Evolutionary conservation across 2,888 invertebrate species (phyloP), one percentile per base, ranked within the genome.

Genomic region (Silvanus unidentatus): DNA sequence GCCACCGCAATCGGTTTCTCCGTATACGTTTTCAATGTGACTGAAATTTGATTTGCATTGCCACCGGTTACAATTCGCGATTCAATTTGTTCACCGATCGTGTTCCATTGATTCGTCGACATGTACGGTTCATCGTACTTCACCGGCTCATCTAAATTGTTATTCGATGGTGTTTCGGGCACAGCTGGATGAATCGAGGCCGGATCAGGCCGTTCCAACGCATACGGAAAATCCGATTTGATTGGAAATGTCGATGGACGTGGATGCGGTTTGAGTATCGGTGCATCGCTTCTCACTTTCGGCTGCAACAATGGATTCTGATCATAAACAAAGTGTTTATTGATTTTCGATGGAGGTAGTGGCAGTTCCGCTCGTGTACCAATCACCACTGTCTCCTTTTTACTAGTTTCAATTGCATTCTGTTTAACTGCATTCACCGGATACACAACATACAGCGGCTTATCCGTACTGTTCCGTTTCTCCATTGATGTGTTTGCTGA

Each of bases 1-100:
- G 80, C 82, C 40, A 80, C 79, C 1, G 82, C 82, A 28, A 82
- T 82, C 1, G 81, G 81, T 11, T 77, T 75, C 36, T 80, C 78
- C 0, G 75, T 73, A 42, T 65, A 67, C n/a, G 70, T 68, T 47
- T 70, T 71, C 15, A 72, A 57, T 2, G 70, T 71, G 11, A 62
- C 71, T 1, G 72, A 71, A 28, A 73, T 71, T 49, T 65, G 60
- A 49, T 63, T 54, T 2, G 54, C 50, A 42, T 53, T 52, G 37
- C 37, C 30, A 27, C 68, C 68, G 41, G 69, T 73, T 0, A 73
- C 68, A 28, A 77, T 73, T 42, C 75, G 65, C 0, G 75, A 68
- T 16, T 75, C 72, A 13, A 37, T 16, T 4, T 72, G 59, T 14
- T 59, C 65, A 0, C 70, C 66, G 0, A 72, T 66, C 0, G 71